A percentile compares a stretch with the other conserved stretches of the same genome.
These are phyloP conservation scores for Hylia prasina DNA, from an alignment of 2,113 vertebrate genomes.

Conservation along the genomic window DNA sequence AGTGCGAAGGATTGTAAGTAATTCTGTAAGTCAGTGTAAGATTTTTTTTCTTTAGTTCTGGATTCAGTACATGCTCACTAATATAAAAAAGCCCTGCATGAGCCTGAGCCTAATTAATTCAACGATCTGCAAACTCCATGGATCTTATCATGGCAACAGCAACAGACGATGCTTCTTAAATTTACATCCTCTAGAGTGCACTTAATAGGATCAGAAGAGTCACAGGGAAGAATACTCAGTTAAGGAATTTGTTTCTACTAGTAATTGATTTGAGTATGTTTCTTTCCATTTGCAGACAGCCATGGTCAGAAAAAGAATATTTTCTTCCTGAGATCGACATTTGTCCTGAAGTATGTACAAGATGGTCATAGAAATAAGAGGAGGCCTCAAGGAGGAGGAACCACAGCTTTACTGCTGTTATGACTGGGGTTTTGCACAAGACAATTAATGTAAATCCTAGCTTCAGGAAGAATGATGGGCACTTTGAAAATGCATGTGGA, in stretches of 20 bases:
- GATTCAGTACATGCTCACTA: slow-evolving; percentile 27
- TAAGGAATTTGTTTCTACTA: slow-evolving; percentile 8
- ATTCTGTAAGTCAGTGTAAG: neutral
- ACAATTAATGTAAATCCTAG: neutral
- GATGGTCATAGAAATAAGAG: neutral
- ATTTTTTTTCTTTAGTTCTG: neutral
- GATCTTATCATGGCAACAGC: slow-evolving; percentile 38
- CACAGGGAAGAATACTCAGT: neutral
- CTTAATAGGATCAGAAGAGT: slow-evolving; percentile 29
- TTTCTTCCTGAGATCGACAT: neutral
- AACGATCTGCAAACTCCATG: slow-evolving; percentile 18
- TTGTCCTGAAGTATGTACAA: neutral
- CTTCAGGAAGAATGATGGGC: neutral
- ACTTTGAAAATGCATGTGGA: neutral
- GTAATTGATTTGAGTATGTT: neutral
- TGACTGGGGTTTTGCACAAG: neutral
- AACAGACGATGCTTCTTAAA: slow-evolving; percentile 46
- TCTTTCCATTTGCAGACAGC: neutral
- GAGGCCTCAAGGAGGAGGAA: neutral
- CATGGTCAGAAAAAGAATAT: neutral
- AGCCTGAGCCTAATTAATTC: slow-evolving; percentile 47
- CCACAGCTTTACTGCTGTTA: neutral
- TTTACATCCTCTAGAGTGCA: slow-evolving; percentile 28
- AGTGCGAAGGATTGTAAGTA: neutral
- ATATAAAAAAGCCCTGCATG: slow-evolving; percentile 29